Percentiles rank a stretch among this genome's conserved stretches.
phyloP scores from a whole-genome alignment of 2,113 vertebrate species.

The Pipa parva region DNA sequence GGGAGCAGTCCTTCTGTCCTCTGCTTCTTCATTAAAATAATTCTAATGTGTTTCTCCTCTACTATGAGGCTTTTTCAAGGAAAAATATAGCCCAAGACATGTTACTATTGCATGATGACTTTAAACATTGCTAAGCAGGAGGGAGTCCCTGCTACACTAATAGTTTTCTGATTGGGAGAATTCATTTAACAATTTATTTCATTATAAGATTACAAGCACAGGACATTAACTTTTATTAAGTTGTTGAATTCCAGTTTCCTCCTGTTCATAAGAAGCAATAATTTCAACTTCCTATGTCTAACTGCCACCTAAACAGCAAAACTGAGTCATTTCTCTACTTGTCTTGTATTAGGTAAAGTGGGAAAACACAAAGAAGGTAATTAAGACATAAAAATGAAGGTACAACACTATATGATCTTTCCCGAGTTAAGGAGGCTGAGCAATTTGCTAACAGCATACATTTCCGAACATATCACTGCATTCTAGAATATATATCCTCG shows the following conservation, averaged over 20 bases:
- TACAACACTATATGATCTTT: too few species aligned
- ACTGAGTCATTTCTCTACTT: conserved; percentile 4
- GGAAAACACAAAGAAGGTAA: conserved; percentile 13
- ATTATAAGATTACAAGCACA: conserved; percentile 26
- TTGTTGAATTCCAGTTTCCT: conserved; percentile 14
- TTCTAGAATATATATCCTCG: too few species aligned
- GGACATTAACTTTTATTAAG: conserved; percentile 41
- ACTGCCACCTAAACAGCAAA: conserved; percentile 7
- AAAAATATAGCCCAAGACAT: too few species aligned
- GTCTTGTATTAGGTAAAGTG: not conserved
- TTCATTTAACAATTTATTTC: conserved; percentile 33
- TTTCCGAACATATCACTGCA: too few species aligned
- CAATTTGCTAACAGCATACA: too few species aligned
- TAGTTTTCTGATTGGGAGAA: conserved; percentile 20
- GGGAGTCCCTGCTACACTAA: not conserved
- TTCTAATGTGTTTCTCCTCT: too few species aligned
- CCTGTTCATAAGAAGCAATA: conserved; percentile 17
- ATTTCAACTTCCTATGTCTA: conserved; percentile 11
- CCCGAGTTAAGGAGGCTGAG: too few species aligned
- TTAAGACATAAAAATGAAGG: too few species aligned
- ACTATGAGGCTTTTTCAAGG: too few species aligned
- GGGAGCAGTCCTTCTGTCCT: too few species aligned
- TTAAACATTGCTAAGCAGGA: conserved; percentile 16
- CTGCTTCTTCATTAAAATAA: too few species aligned
- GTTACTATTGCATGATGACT: too few species aligned